Evolutionary conservation across 2,113 vertebrate species (phyloP).

Genomic region (Amphiprion ocellaris): DNA sequence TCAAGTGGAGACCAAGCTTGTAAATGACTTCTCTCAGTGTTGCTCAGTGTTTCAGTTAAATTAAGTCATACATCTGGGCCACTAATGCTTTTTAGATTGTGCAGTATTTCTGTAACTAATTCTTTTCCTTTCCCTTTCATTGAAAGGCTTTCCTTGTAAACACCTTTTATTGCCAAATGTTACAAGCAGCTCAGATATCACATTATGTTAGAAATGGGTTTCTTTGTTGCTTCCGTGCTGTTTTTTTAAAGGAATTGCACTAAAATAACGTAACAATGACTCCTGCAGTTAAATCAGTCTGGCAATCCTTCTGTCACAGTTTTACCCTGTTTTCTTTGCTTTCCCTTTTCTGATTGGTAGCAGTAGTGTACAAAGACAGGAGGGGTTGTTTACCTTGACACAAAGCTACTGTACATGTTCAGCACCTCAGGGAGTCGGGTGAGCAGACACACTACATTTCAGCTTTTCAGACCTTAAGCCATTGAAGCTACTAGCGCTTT

Average conservation of each 20-base stretch:
- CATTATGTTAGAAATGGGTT: slow-evolving; percentile 19
- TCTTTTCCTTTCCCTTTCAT: slow-evolving; percentile 34
- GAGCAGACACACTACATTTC: slow-evolving; percentile 45
- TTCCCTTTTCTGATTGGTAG: slow-evolving; percentile 18
- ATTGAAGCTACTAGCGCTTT: slow-evolving; percentile 59
- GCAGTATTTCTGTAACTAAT: slow-evolving; percentile 16
- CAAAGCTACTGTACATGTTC: slow-evolving; percentile 59
- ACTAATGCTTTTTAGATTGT: slow-evolving; percentile 18
- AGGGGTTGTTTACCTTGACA: slow-evolving; percentile 71
- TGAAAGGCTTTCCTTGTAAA: slow-evolving; percentile 23
- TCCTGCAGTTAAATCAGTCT: slow-evolving; percentile 26
- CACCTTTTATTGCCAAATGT: slow-evolving; percentile 32
- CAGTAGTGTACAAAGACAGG: slow-evolving; percentile 47
- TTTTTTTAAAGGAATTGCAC: background rate
- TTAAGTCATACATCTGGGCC: slow-evolving; percentile 21
- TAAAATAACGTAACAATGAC: slow-evolving; percentile 7
- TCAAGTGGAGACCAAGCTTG: slow-evolving; percentile 3
- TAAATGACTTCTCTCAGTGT: slow-evolving; percentile 10
- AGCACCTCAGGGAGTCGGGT: slow-evolving; percentile 39
- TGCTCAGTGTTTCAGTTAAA: slow-evolving; percentile 25
- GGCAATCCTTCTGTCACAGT: slow-evolving; percentile 19
- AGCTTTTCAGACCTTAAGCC: slow-evolving; percentile 55
- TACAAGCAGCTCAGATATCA: slow-evolving; percentile 24
- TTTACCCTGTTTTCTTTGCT: slow-evolving; percentile 25
- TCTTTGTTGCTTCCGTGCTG: background rate